A percentile compares a stretch with the other conserved stretches of the same genome.
Conservation (phyloP, 2,888 invertebrate genomes). For the Coleophora flavipennella region DNA sequence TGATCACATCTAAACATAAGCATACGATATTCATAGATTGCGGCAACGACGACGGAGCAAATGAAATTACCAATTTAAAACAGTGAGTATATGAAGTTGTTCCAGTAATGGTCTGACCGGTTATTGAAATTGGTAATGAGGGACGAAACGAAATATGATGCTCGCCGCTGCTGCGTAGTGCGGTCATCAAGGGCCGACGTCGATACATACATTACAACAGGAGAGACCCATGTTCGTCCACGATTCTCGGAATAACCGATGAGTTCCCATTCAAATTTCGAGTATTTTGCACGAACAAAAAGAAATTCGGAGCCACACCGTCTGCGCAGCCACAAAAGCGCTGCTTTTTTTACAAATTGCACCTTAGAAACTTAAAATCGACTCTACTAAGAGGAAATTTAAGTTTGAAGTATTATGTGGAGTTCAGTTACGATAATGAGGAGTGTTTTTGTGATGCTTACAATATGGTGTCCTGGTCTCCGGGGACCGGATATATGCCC, state of each 20-base stretch:
- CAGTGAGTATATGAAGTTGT: conserved; percentile 1
- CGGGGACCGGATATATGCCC: conserved; percentile 60
- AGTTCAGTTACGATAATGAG: conserved; percentile 37
- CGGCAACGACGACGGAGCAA: neutral
- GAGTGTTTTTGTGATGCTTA: conserved; percentile 45
- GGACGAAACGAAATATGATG: conserved; percentile 1
- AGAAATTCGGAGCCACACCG: conserved; percentile 61
- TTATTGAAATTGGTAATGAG: conserved; percentile 7
- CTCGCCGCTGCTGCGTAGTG: neutral
- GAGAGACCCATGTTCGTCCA: conserved; percentile 21
- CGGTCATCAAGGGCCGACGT: neutral
- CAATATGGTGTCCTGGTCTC: conserved; percentile 43
- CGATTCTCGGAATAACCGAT: conserved; percentile 53
- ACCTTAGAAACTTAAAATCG: conserved; percentile 58
- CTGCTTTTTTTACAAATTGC: conserved; percentile 49
- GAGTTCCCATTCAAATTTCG: conserved; percentile 33
- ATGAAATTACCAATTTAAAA: conserved; percentile 10
- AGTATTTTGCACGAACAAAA: conserved; percentile 52
- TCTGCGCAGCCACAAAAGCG: conserved; percentile 61
- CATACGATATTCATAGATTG: too few relatives aligned
- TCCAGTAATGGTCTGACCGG: neutral
- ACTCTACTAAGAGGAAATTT: conserved; percentile 24
- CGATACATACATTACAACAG: neutral
- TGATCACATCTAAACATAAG: too few relatives aligned
- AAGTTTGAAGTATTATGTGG: conserved; percentile 24